Evolutionary conservation across 2,888 invertebrate genomes (phyloP).

Genomic region (Patella caerulea): DNA sequence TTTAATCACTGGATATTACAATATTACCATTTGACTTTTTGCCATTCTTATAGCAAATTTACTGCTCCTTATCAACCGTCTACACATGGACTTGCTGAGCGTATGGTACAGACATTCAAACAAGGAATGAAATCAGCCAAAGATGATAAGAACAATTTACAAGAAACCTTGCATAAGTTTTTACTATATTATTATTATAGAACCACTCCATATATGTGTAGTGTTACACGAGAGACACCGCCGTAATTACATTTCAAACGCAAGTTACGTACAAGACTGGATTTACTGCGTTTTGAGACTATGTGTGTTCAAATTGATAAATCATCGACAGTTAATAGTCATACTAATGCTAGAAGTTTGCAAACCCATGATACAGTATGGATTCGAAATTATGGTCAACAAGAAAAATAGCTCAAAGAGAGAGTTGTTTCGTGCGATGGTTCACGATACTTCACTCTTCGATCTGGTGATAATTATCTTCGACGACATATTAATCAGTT

Average conservation of each 20-base stretch:
- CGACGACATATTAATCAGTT: neutral
- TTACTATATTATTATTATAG: neutral
- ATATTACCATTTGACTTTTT: too few species aligned
- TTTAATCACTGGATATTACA: too few species aligned
- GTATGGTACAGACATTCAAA: constrained; percentile 44
- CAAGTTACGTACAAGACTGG: neutral
- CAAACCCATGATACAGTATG: neutral
- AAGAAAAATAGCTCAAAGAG: neutral
- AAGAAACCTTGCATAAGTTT: neutral
- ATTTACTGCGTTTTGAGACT: neutral
- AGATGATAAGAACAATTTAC: constrained; percentile 11
- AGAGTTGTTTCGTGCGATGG: neutral
- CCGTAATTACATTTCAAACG: neutral
- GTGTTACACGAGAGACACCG: neutral
- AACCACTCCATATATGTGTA: neutral
- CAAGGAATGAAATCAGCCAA: constrained; percentile 29
- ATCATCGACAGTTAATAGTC: neutral
- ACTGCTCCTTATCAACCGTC: constrained; percentile 41
- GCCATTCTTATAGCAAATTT: too few species aligned
- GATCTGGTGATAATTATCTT: neutral
- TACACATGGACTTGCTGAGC: constrained; percentile 42
- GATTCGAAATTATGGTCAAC: neutral
- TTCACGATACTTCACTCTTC: neutral
- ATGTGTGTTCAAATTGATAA: neutral
- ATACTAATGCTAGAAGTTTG: neutral